Conservation (phyloP, 2,113 vertebrate genomes). For the Polypterus bichir region DNA sequence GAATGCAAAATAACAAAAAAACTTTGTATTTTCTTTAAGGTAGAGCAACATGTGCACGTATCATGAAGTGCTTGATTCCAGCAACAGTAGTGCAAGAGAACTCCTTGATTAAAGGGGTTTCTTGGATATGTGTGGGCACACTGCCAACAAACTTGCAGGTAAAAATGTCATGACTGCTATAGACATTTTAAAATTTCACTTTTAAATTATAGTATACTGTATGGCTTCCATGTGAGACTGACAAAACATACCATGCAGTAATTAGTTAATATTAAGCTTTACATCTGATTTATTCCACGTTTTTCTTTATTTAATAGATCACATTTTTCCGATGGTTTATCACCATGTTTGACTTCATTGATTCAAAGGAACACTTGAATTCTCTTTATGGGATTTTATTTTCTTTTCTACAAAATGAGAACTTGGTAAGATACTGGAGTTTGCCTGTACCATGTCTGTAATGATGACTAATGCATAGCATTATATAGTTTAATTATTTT, state of each 20-base stretch:
- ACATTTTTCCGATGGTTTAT: slow-evolving; percentile 83
- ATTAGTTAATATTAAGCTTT: too few species aligned
- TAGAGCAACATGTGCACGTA: slow-evolving; percentile 41
- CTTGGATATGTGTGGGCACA: slow-evolving; percentile 65
- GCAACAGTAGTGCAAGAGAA: slow-evolving; percentile 56
- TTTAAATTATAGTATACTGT: too few species aligned
- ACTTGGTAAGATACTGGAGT: slow-evolving; percentile 53
- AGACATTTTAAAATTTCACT: too few species aligned
- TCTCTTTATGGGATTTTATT: slow-evolving; percentile 87
- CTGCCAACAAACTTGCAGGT: slow-evolving; percentile 64
- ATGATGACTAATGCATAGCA: neutral
- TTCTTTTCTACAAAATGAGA: slow-evolving; percentile 67
- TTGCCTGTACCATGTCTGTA: neutral
- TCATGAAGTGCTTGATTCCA: slow-evolving; percentile 78
- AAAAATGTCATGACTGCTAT: slow-evolving; percentile 18
- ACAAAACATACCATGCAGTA: too few species aligned
- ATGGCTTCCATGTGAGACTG: too few species aligned
- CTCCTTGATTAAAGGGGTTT: slow-evolving; percentile 63
- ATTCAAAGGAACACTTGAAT: slow-evolving; percentile 66
- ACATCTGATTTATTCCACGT: too few species aligned
- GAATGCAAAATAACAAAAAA: too few species aligned
- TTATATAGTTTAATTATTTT: too few species aligned
- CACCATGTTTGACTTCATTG: slow-evolving; percentile 80
- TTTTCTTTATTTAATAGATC: slow-evolving; percentile 38
- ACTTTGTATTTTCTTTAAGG: slow-evolving; percentile 34